These are phyloP conservation scores for Ichneumon xanthorius DNA, from an alignment of 2,888 invertebrate species.

Conservation along the genomic window DNA sequence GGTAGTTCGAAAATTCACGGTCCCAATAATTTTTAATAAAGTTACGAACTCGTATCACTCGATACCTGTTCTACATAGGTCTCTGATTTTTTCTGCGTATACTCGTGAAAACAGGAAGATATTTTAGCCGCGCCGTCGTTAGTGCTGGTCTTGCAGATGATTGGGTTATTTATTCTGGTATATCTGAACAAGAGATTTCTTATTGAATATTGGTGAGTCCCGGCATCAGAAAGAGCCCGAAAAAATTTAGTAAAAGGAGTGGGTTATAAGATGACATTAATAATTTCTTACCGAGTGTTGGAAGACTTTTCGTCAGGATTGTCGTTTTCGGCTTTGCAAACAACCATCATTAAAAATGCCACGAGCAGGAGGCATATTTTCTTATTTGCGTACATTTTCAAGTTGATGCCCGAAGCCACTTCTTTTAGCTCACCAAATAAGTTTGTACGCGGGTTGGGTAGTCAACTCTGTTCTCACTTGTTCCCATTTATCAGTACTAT, in stretches of 20 bases:
- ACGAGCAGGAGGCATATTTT: neutral
- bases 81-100: conserved; percentile 25
- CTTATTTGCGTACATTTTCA: conserved; percentile 18
- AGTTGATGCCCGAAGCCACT: neutral
- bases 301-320: too few relatives aligned
- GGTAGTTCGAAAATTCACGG: too few relatives aligned
- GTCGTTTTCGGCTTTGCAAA: neutral
- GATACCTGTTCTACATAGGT: neutral
- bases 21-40: neutral
- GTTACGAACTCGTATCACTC: neutral
- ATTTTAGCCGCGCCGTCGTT: too few relatives aligned
- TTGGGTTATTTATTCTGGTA: too few relatives aligned
- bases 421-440: neutral
- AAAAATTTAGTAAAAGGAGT: too few relatives aligned
- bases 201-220: too few relatives aligned
- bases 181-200: too few relatives aligned
- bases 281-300: too few relatives aligned
- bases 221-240: too few relatives aligned
- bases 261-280: too few relatives aligned
- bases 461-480: neutral
- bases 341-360: neutral
- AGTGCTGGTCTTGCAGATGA: too few relatives aligned
- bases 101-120: conserved; percentile 74
- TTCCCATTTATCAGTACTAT: neutral
- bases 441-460: conserved; percentile 20